Conservation (phyloP, 2,113 vertebrate genomes). For the Heptranchias perlo region DNA sequence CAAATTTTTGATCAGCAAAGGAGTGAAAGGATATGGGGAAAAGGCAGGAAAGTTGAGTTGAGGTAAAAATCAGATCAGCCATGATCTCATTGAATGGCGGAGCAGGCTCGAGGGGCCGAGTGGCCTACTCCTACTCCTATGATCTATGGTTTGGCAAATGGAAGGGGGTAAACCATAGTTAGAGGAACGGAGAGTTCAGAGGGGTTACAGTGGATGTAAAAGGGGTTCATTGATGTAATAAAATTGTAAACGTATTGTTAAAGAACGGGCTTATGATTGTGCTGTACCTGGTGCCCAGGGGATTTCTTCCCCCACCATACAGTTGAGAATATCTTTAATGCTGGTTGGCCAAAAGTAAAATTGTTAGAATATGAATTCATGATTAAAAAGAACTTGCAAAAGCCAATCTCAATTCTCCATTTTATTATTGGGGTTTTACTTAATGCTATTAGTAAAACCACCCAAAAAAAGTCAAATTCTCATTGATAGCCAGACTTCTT, state of each 20-base stretch:
- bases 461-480: neutral
- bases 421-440: neutral
- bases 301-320: neutral
- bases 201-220: neutral
- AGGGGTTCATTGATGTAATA: too few relatives aligned
- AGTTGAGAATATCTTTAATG: neutral
- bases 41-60: too few relatives aligned
- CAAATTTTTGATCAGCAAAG: too few relatives aligned
- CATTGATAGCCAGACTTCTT: neutral
- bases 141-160: neutral
- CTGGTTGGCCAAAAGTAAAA: neutral
- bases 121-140: too few relatives aligned
- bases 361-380: neutral
- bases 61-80: too few relatives aligned
- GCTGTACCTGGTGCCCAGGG: neutral
- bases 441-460: neutral
- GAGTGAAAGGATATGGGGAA: too few relatives aligned
- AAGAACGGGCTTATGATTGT: neutral
- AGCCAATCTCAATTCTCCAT: neutral
- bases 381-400: neutral
- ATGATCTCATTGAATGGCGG: too few relatives aligned
- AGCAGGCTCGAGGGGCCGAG: too few relatives aligned
- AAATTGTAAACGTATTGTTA: too few relatives aligned
- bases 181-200: neutral
- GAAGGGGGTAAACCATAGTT: neutral